phyloP scores from a whole-genome alignment of 2,888 invertebrate species.

The Stictocephala bisonia region DNA sequence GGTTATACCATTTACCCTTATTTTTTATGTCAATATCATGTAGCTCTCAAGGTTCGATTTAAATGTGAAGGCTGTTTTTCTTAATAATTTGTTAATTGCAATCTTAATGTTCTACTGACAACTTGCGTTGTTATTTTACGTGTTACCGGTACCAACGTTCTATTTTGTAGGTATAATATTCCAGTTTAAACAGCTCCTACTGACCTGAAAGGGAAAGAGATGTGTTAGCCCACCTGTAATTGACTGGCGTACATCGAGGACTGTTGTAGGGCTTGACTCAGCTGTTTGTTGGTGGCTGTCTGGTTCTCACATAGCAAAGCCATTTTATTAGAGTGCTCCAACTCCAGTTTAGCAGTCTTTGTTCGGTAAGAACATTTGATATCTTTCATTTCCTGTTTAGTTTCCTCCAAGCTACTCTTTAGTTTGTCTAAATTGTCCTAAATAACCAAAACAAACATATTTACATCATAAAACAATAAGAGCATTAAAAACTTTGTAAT shows the following conservation, averaged over 20 bases:
- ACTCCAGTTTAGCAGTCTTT: constrained; percentile 11
- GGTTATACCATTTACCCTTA: too few relatives aligned
- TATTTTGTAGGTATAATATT: too few relatives aligned
- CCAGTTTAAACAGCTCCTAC: too few relatives aligned
- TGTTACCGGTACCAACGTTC: too few relatives aligned
- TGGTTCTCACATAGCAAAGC: constrained; percentile 14
- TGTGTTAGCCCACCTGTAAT: constrained; percentile 3
- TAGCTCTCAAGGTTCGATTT: too few relatives aligned
- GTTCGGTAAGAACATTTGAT: constrained; percentile 1
- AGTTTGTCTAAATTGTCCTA: constrained; percentile 3
- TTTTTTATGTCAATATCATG: too few relatives aligned
- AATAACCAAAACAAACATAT: not conserved
- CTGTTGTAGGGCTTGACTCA: constrained; percentile 12
- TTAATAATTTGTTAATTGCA: too few relatives aligned
- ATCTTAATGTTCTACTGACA: too few relatives aligned
- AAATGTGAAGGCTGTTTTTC: too few relatives aligned
- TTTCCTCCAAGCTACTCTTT: not conserved
- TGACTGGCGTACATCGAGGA: constrained; percentile 9
- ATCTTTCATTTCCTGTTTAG: constrained; percentile 17
- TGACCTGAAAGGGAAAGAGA: too few relatives aligned
- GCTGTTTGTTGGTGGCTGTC: constrained; percentile 21
- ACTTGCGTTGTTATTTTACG: too few relatives aligned
- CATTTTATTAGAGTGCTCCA: constrained; percentile 18
- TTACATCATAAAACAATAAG: not conserved
- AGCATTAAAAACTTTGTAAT: too few relatives aligned